Evolutionary conservation across 2,797 vertebrate genomes (phyloP).

Genomic region (Pipistrellus pygmaeus): DNA sequence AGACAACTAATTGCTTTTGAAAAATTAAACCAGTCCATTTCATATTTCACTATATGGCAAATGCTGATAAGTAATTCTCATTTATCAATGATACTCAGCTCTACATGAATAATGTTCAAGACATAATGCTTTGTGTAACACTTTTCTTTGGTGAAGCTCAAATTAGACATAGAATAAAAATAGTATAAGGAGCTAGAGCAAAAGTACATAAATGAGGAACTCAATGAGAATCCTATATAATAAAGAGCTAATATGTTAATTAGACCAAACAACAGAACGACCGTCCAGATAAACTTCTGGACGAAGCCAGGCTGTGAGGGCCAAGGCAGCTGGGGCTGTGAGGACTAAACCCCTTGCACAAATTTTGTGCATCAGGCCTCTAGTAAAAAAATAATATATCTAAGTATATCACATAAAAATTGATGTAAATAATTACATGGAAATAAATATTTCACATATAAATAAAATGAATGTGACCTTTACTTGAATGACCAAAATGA

Average conservation of each 20-base stretch:
- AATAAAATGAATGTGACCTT: not conserved
- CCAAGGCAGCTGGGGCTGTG: too few species aligned
- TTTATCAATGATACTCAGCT: slow-evolving; percentile 84
- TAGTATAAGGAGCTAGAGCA: slow-evolving; percentile 42
- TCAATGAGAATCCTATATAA: not conserved
- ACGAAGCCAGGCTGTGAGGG: too few species aligned
- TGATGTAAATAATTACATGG: not conserved
- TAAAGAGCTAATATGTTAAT: too few species aligned
- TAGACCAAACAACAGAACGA: too few species aligned
- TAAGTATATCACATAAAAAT: not conserved
- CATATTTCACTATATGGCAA: slow-evolving; percentile 80
- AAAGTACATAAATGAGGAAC: slow-evolving; percentile 76
- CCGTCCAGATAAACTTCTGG: too few species aligned
- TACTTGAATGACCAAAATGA: not conserved
- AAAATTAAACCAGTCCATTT: slow-evolving; percentile 81
- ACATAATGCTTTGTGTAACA: slow-evolving; percentile 55
- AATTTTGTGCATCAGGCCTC: too few species aligned
- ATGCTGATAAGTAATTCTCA: slow-evolving; percentile 81
- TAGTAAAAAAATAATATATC: slow-evolving; percentile 47
- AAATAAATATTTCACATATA: not conserved
- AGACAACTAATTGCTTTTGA: slow-evolving; percentile 83
- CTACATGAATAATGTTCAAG: slow-evolving; percentile 80
- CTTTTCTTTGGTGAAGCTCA: slow-evolving; percentile 65
- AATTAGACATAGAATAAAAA: slow-evolving; percentile 69
- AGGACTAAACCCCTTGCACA: too few species aligned